Percentiles rank a stretch among this genome's conserved stretches.
These are phyloP conservation scores for Zapus hudsonius DNA, from an alignment of 2,113 vertebrate genomes.

Conservation along the genomic window DNA sequence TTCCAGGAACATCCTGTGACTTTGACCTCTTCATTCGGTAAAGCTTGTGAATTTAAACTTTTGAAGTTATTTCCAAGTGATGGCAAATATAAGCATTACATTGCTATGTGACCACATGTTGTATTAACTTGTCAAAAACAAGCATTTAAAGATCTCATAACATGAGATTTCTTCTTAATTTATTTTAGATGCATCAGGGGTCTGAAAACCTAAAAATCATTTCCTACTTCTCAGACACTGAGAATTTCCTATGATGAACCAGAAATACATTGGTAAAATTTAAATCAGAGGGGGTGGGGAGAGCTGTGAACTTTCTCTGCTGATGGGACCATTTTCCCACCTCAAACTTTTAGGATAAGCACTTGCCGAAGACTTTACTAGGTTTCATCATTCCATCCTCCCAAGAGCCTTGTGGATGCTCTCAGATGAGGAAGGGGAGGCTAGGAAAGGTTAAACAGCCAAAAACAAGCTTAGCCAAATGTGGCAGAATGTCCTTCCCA, in stretches of 20 bases:
- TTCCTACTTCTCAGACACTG: neutral
- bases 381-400: neutral
- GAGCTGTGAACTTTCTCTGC: neutral
- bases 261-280: neutral
- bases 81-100: neutral
- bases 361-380: neutral
- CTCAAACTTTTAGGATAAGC: neutral
- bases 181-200: neutral
- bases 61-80: neutral
- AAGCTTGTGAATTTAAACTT: neutral
- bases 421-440: neutral
- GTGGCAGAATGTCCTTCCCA: neutral
- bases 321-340: neutral
- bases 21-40: neutral
- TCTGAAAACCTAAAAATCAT: neutral
- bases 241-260: neutral
- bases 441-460: neutral
- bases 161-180: too few relatives aligned
- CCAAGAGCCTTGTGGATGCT: neutral
- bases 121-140: slow-evolving; percentile 12
- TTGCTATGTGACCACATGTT: neutral
- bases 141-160: neutral
- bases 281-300: neutral
- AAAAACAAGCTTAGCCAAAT: neutral
- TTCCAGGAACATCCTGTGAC: neutral